phyloP scores from a whole-genome alignment of 2,113 vertebrate genomes.

The Tachysurus vachellii region DNA sequence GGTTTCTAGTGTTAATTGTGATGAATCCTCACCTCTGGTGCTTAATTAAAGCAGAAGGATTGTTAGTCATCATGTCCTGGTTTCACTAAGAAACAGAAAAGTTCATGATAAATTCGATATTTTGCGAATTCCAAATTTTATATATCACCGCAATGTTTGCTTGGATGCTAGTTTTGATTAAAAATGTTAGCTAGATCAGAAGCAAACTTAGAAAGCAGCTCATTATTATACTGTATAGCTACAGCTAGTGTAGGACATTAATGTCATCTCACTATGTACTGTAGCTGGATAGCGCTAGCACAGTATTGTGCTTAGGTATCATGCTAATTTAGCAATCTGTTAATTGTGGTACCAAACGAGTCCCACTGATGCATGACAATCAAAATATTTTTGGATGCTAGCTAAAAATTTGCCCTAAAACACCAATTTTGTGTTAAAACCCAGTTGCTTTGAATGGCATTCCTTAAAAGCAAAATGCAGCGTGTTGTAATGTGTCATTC shows the following conservation, averaged over 20 bases:
- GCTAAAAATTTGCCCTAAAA: background rate
- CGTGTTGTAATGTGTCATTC: no score
- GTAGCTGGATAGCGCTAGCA: background rate
- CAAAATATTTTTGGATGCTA: background rate
- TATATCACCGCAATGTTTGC: background rate
- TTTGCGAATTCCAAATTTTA: background rate
- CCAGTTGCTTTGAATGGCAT: background rate
- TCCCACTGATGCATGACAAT: background rate
- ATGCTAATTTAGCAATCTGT: background rate
- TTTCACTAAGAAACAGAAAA: background rate
- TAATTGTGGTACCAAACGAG: background rate
- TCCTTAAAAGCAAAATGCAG: no score
- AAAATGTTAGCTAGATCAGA: background rate
- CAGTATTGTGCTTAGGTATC: background rate
- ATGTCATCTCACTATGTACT: background rate
- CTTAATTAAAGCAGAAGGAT: background rate
- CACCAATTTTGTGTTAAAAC: no score
- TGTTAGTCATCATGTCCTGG: background rate
- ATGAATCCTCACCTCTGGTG: background rate
- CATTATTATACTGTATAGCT: background rate
- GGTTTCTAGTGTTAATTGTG: background rate
- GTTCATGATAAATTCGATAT: background rate
- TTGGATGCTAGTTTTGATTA: background rate
- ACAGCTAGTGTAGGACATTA: background rate
- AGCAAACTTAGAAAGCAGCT: background rate